These are phyloP conservation scores for Lateolabrax maculatus DNA, from an alignment of 2,797 vertebrate species.

Conservation along the genomic window DNA sequence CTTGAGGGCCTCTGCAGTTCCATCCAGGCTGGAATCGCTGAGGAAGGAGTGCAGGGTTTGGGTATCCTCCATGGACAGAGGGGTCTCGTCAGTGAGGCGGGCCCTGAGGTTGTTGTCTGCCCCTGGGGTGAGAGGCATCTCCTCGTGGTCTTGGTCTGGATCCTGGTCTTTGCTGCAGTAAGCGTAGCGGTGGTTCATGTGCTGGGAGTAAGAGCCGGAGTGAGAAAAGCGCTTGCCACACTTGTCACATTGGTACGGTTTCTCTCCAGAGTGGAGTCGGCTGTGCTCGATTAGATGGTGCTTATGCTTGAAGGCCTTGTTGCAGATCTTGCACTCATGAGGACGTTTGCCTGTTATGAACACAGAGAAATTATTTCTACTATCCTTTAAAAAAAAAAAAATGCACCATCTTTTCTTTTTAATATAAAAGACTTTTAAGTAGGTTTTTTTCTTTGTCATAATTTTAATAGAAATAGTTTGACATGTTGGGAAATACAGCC, in stretches of 20 bases:
- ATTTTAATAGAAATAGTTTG: background rate
- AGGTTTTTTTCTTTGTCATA: background rate
- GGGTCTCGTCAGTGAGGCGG: conserved; percentile 60
- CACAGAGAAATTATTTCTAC: background rate
- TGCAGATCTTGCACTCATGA: conserved; percentile 88
- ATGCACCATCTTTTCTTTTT: background rate
- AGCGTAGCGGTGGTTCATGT: conserved; percentile 92
- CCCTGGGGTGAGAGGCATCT: conserved; percentile 71
- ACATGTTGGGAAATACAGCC: background rate
- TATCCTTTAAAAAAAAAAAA: background rate
- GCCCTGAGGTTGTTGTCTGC: conserved; percentile 25
- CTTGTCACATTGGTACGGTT: conserved; percentile 90
- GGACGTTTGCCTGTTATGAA: conserved; percentile 86
- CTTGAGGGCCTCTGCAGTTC: conserved; percentile 69
- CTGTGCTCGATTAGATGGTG: conserved; percentile 90
- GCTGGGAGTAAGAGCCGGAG: conserved; percentile 91
- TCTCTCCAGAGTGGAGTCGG: conserved; percentile 90
- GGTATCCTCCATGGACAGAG: conserved; percentile 73
- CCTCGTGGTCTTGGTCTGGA: conserved; percentile 81
- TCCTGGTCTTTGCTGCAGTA: conserved; percentile 88
- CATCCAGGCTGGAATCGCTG: conserved; percentile 86
- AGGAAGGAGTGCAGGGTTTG: conserved; percentile 81
- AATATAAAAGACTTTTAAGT: background rate
- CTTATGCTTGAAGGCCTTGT: conserved; percentile 91
- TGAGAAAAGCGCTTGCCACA: conserved; percentile 91